phyloP scores from a whole-genome alignment of 2,797 vertebrate species.

The Eidolon dupreanum region DNA sequence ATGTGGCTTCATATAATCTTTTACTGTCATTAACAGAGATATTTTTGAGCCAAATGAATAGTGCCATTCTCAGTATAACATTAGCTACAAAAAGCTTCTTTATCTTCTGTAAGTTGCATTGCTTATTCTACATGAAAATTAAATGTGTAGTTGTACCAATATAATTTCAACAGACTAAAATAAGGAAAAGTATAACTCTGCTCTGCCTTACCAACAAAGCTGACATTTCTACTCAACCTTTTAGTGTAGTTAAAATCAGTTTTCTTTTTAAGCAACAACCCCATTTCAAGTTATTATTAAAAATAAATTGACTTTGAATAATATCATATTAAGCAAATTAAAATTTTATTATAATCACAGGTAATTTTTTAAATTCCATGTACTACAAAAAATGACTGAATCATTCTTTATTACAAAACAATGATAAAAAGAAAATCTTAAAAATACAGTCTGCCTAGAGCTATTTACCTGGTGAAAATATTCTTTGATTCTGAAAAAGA shows the following conservation, averaged over 20 bases:
- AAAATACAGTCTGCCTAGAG: not conserved
- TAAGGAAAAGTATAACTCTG: not conserved
- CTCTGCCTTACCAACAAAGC: not conserved
- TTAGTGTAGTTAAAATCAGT: not conserved
- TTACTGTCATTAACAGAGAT: slow-evolving; percentile 40
- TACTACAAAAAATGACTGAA: not conserved
- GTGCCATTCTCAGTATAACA: not conserved
- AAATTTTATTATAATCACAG: not conserved
- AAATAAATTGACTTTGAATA: not conserved
- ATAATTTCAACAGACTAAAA: slow-evolving; percentile 47
- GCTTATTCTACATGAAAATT: slow-evolving; percentile 43
- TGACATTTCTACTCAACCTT: not conserved
- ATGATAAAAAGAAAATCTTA: not conserved
- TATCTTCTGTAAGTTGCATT: slow-evolving; percentile 25
- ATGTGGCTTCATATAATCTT: not conserved
- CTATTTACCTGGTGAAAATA: not conserved
- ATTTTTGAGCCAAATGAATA: slow-evolving; percentile 55
- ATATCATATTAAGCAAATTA: not conserved
- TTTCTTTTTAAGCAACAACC: not conserved
- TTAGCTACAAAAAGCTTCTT: not conserved
- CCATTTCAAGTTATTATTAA: not conserved
- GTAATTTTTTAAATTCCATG: not conserved
- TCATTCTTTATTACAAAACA: not conserved
- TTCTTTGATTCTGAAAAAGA: not conserved
- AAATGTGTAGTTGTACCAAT: not conserved